phyloP scores from a whole-genome alignment of 2,888 invertebrate species.

The Apocheima hispidaria region DNA sequence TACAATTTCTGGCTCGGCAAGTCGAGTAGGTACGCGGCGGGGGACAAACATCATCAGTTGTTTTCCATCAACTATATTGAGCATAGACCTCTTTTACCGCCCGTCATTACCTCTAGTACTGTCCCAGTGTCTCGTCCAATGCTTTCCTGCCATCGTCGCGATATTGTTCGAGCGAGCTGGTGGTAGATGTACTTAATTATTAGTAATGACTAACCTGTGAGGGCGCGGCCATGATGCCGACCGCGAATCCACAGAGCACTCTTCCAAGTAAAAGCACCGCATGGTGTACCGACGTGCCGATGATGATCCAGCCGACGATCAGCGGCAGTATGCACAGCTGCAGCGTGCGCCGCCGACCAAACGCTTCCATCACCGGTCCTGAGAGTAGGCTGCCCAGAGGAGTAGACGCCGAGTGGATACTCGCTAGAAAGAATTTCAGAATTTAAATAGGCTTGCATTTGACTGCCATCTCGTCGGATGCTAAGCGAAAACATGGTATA shows the following conservation, averaged over 20 bases:
- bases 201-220: constrained; percentile 86
- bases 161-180: neutral
- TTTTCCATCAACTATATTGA: too few relatives aligned
- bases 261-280: constrained; percentile 88
- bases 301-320: constrained; percentile 89
- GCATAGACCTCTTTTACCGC: too few relatives aligned
- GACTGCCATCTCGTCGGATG: too few relatives aligned
- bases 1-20: too few relatives aligned
- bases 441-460: too few relatives aligned
- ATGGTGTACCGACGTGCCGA: constrained; percentile 86
- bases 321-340: constrained; percentile 88
- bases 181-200: too few relatives aligned
- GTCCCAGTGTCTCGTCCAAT: neutral
- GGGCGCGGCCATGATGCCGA: constrained; percentile 90
- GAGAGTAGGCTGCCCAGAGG: constrained; percentile 91
- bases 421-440: constrained; percentile 80
- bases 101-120: too few relatives aligned
- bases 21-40: too few relatives aligned
- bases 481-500: too few relatives aligned
- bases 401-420: constrained; percentile 92
- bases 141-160: neutral
- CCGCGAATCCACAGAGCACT: constrained; percentile 89
- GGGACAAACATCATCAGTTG: too few relatives aligned
- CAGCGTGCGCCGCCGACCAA: constrained; percentile 89
- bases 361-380: constrained; percentile 89